These are phyloP conservation scores for Hippoglossus hippoglossus DNA, from an alignment of 2,797 vertebrate genomes.

Conservation along the genomic window DNA sequence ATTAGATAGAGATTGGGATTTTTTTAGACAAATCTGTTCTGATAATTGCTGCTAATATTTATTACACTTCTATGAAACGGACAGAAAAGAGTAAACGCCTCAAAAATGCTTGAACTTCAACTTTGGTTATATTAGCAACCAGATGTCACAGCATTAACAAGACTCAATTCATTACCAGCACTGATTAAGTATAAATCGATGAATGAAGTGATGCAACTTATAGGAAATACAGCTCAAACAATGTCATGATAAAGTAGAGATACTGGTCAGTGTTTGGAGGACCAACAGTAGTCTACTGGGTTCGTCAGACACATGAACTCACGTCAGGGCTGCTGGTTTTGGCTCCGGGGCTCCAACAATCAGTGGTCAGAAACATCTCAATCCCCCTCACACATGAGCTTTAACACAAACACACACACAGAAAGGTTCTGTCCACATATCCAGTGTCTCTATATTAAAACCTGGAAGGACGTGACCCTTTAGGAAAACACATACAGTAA, in stretches of 20 bases:
- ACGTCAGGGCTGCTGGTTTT: conserved; percentile 55
- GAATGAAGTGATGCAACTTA: no score
- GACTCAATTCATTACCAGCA: no score
- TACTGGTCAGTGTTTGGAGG: conserved; percentile 37
- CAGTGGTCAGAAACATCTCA: conserved; percentile 24
- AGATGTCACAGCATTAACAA: no score
- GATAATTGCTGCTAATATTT: no score
- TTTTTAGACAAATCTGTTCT: neutral
- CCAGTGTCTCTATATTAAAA: conserved; percentile 80
- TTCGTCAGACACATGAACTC: conserved; percentile 58
- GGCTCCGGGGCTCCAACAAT: conserved; percentile 32
- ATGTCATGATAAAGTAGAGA: neutral
- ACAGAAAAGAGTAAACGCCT: no score
- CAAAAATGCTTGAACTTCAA: no score
- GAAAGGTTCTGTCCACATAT: conserved; percentile 71
- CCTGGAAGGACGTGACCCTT: conserved; percentile 78
- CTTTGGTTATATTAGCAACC: no score
- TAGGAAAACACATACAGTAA: conserved; percentile 64
- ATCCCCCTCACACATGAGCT: conserved; percentile 28
- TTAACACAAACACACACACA: conserved; percentile 44
- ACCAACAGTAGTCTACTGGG: conserved; percentile 45
- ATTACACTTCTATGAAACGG: no score
- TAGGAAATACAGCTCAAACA: no score
- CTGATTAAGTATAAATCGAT: no score
- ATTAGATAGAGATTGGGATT: neutral